Base-by-base conservation (phyloP, 2,888 invertebrate species). In the Sipha maydis region DNA sequence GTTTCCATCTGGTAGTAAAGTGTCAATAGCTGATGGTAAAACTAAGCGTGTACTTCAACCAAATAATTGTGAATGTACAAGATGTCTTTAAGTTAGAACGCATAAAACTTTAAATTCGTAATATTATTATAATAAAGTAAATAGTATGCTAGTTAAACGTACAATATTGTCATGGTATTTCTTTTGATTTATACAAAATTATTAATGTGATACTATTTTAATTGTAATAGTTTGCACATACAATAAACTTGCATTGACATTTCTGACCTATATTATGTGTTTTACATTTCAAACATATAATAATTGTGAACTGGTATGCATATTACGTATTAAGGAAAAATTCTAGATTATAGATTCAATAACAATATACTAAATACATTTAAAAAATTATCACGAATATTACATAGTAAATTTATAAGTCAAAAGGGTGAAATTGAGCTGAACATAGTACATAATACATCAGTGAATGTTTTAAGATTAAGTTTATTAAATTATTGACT, bases 11-110 rank as follows among this genome's bases (percentile, higher is more conserved):
- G 69, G 48, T 28, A 89, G 88, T 38, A 75, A 89, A 73, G 91
- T 93, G 0, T 91, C 91, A 82, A 90, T 92, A 34, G 91, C 91
- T 28, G 90, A 91, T 84, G 91, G 91, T 14, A 90, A 90, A 82
- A 90, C 90, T 21, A 91, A 92, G 85, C 91, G 91, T 88, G 79
- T 91, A 77, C 85, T 92, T 67, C 90, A 90, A 31, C 89, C 89
- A 28, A 90, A 90, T 67, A 90, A 89, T 75, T 90, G 90, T 76
- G 85, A 82, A 75, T 85, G 79, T 78, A 71, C 38, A 25, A 31
- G 28, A 31, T 85, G 69, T 77, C 41, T 56, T 56, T 56, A 4
- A 56, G 2, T 41, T 76, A 34, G 25, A 61, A 75, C 38, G 67
- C 67, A 84, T 28, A 76, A 61, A 11, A 73, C 14, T 69, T 75